These are phyloP conservation scores for Lagopus leucura DNA, from an alignment of 2,113 vertebrate genomes.

Conservation along the genomic window DNA sequence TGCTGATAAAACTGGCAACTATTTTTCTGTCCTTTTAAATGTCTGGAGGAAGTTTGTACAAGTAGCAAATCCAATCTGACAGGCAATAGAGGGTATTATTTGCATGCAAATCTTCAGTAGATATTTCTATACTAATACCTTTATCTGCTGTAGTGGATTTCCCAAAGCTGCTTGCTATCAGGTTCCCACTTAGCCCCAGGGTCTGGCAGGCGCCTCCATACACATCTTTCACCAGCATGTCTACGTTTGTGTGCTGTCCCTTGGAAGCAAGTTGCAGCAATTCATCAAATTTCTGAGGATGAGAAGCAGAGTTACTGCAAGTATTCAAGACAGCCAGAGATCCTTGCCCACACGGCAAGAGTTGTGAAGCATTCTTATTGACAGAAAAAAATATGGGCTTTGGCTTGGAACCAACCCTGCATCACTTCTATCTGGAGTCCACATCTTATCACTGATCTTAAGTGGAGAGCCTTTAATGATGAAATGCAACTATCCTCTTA, in stretches of 20 bases:
- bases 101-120: background rate
- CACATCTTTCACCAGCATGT: conserved; percentile 97
- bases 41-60: background rate
- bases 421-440: background rate
- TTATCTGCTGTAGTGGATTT: conserved; percentile 92
- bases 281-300: conserved; percentile 92
- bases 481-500: background rate
- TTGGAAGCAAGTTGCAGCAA: conserved; percentile 92
- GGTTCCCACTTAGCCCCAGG: conserved; percentile 91
- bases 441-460: rapidly evolving
- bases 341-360: background rate
- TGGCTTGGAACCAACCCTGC: background rate
- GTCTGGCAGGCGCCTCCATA: conserved; percentile 94
- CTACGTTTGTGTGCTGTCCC: conserved; percentile 93
- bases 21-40: background rate
- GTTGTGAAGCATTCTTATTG: background rate
- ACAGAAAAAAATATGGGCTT: background rate
- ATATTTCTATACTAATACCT: conserved; percentile 75
- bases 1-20: background rate
- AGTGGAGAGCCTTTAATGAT: background rate
- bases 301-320: background rate
- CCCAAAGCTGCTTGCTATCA: conserved; percentile 97
- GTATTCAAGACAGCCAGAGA: background rate
- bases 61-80: background rate
- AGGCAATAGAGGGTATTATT: background rate